Conservation (phyloP, 1,140 invertebrate species). For the Nymphalis io region DNA sequence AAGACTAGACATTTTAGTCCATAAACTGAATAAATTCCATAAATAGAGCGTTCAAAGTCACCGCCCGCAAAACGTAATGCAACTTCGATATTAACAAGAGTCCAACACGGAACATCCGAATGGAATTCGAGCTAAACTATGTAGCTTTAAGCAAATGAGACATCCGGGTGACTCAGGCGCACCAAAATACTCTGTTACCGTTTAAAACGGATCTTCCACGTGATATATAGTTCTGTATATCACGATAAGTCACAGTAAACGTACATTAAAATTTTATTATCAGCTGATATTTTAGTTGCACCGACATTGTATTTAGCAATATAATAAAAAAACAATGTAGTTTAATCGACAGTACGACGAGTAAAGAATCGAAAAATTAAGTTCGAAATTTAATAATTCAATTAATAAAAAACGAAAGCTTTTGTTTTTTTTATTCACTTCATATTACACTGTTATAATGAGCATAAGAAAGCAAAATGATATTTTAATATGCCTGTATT, state of each 20-base stretch:
- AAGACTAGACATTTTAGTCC: too few relatives aligned
- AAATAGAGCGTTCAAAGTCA: too few relatives aligned
- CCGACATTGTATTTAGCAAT: not conserved
- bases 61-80: not conserved
- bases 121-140: conserved; percentile 5
- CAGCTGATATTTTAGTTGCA: not conserved
- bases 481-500: too few relatives aligned
- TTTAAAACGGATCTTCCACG: not conserved
- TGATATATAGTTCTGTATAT: not conserved
- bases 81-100: not conserved
- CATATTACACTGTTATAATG: too few relatives aligned
- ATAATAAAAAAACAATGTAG: too few relatives aligned
- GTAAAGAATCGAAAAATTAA: too few relatives aligned
- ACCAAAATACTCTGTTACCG: conserved; percentile 11
- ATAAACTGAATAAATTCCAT: too few relatives aligned
- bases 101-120: not conserved
- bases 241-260: not conserved
- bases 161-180: not conserved
- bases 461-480: too few relatives aligned
- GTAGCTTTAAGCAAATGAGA: conserved; percentile 1
- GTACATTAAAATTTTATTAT: conserved; percentile 13
- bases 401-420: too few relatives aligned
- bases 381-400: too few relatives aligned
- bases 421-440: too few relatives aligned
- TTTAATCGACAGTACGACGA: not conserved